Evolutionary conservation across 2,113 vertebrate genomes (phyloP).

Genomic region (Microcebus ravelobensis): DNA sequence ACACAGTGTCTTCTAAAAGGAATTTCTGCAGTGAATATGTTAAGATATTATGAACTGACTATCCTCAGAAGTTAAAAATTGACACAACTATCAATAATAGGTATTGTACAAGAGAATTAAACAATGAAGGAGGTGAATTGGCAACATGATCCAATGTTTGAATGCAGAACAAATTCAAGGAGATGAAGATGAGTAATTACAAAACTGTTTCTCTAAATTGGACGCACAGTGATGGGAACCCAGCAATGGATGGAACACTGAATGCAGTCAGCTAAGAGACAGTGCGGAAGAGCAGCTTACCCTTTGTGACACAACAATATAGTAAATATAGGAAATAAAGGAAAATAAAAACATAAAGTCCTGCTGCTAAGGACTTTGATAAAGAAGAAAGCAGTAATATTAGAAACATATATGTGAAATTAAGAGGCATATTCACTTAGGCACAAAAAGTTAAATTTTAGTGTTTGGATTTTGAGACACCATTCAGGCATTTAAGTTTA

Average conservation of each 20-base stretch:
- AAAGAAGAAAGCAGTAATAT: background rate
- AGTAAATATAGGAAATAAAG: background rate
- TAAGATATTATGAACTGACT: background rate
- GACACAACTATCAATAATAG: background rate
- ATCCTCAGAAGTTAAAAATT: background rate
- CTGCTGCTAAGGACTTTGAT: background rate
- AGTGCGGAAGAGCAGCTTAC: fast-evolving
- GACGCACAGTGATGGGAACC: background rate
- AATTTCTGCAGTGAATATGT: background rate
- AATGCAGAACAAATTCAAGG: background rate
- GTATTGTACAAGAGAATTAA: background rate
- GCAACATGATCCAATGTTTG: background rate
- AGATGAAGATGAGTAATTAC: background rate
- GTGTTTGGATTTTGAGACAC: background rate
- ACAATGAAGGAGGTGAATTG: background rate
- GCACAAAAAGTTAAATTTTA: background rate
- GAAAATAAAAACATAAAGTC: background rate
- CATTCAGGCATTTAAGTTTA: background rate
- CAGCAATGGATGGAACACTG: background rate
- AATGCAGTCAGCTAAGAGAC: background rate
- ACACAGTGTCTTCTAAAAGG: background rate
- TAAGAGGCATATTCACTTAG: background rate
- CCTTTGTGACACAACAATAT: background rate
- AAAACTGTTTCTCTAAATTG: background rate
- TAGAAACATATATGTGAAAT: background rate